Evolutionary conservation across 2,113 vertebrate species (phyloP).

Genomic region (Apodemus speciosus): DNA sequence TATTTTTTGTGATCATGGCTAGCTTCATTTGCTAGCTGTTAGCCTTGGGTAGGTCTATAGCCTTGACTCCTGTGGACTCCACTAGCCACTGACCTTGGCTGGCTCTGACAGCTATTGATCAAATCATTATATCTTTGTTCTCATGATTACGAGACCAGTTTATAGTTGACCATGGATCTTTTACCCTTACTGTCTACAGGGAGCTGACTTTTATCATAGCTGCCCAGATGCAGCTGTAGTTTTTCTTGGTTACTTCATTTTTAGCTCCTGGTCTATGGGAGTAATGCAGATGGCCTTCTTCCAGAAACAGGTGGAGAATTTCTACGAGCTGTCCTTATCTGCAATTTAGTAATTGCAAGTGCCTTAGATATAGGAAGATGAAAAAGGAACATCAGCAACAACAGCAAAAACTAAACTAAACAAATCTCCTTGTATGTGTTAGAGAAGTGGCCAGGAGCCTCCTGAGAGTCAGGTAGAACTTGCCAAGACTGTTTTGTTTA

Average conservation of each 20-base stretch:
- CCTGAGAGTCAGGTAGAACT: neutral
- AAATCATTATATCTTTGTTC: neutral
- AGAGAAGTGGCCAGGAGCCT: neutral
- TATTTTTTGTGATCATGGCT: neutral
- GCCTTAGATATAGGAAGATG: too few species aligned
- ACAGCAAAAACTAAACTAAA: neutral
- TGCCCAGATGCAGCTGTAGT: neutral
- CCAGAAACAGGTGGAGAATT: neutral
- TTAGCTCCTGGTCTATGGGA: neutral
- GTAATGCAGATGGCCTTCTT: neutral
- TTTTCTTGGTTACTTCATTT: neutral
- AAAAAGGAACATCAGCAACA: neutral
- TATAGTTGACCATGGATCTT: too few species aligned
- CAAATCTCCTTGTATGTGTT: too few species aligned
- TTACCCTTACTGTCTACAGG: neutral
- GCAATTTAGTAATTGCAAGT: neutral
- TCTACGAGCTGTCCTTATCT: neutral
- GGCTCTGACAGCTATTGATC: neutral
- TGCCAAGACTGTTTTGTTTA: neutral
- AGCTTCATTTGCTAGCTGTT: neutral
- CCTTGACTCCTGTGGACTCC: neutral
- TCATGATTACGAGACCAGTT: neutral
- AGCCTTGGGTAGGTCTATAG: neutral
- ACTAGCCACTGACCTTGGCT: neutral
- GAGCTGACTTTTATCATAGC: neutral